A percentile compares a stretch with the other conserved stretches of the same genome.
Evolutionary conservation across 2,797 vertebrate species (phyloP).

Genomic region (Cygnus olor): DNA sequence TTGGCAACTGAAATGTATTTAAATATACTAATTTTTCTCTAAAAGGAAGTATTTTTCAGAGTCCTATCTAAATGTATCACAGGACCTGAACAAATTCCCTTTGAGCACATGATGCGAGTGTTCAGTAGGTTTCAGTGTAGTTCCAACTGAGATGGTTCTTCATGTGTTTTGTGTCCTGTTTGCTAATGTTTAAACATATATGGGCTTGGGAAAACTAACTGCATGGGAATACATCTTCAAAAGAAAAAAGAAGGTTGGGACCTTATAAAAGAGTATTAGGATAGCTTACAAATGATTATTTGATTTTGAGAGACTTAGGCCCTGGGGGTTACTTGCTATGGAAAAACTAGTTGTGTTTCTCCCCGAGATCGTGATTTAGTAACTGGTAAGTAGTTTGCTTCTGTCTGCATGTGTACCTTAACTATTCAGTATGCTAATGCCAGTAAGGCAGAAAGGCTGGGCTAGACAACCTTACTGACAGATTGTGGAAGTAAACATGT

Average conservation of each 20-base stretch:
- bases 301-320: neutral
- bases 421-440: neutral
- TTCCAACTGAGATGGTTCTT: neutral
- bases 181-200: neutral
- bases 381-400: neutral
- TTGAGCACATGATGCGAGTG: neutral
- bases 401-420: neutral
- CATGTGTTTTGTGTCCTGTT: neutral
- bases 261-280: neutral
- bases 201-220: neutral
- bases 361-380: neutral
- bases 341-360: neutral
- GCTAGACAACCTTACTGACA: neutral
- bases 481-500: neutral
- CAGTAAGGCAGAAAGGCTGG: neutral
- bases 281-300: neutral
- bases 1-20: neutral
- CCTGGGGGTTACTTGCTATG: neutral
- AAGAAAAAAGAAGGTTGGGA: neutral
- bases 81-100: neutral
- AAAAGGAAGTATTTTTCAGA: neutral
- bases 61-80: neutral
- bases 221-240: neutral
- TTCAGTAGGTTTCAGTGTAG: neutral
- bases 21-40: neutral